A percentile compares a stretch with the other conserved stretches of the same genome.
phyloP scores from a whole-genome alignment of 2,113 vertebrate genomes.

The Protobothrops flavoviridis region DNA sequence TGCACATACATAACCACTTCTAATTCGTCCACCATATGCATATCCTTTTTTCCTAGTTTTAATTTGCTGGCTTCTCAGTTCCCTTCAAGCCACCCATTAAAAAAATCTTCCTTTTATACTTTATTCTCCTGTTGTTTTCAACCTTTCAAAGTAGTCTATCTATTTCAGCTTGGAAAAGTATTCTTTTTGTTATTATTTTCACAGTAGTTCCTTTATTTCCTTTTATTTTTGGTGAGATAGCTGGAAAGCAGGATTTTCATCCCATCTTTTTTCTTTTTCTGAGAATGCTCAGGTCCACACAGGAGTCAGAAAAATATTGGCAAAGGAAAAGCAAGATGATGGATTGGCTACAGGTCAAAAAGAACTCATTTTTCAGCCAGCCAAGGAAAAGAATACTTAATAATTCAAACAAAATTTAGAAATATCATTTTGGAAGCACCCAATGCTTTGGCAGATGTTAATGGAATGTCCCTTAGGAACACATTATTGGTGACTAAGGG shows the following conservation, averaged over 20 bases:
- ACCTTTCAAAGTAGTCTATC: not conserved
- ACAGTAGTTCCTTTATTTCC: not conserved
- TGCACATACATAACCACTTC: not conserved
- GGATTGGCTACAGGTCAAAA: not conserved
- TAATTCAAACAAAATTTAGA: not conserved
- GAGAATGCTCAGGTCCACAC: not conserved
- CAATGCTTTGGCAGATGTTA: not conserved
- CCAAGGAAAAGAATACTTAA: not conserved
- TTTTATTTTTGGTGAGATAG: not conserved
- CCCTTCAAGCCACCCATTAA: not conserved
- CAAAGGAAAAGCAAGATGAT: not conserved
- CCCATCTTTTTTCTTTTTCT: not conserved
- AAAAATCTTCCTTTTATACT: not conserved
- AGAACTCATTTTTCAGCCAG: not conserved
- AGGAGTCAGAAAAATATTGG: not conserved
- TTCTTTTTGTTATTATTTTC: not conserved
- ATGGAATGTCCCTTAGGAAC: not conserved
- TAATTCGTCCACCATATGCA: not conserved
- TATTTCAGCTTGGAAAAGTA: not conserved
- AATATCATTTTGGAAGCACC: not conserved
- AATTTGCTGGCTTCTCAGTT: not conserved
- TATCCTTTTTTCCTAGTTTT: not conserved
- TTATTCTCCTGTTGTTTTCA: not conserved
- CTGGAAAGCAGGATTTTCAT: not conserved
- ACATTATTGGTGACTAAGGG: not conserved